Percentiles rank a stretch among this genome's conserved stretches.
These are phyloP conservation scores for Taenioides sp. DNA, from an alignment of 2,797 vertebrate genomes.

Conservation along the genomic window DNA sequence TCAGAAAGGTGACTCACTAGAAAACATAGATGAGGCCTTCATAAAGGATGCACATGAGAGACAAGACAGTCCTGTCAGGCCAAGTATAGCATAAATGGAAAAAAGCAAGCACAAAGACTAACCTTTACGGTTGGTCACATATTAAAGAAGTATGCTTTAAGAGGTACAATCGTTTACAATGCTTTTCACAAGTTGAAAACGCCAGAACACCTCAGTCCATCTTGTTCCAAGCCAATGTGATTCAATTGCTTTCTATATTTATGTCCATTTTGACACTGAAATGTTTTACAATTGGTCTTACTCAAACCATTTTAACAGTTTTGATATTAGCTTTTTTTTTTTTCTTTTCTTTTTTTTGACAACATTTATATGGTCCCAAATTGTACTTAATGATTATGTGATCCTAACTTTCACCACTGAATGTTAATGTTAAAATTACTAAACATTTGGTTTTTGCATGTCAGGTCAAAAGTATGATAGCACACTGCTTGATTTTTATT, in stretches of 20 bases:
- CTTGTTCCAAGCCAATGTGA: conserved; percentile 37
- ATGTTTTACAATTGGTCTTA: conserved; percentile 4
- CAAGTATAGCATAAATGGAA: background rate
- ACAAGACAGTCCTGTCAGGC: conserved; percentile 53
- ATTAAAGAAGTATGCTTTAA: background rate
- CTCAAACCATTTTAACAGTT: background rate
- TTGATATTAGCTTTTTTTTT: conserved; percentile 20
- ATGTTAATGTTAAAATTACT: conserved; percentile 11
- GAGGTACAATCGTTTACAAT: conserved; percentile 60
- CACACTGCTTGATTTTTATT: background rate
- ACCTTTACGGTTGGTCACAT: background rate
- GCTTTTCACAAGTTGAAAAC: conserved; percentile 28
- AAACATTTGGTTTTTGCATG: background rate
- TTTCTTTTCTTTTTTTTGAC: too few relatives aligned
- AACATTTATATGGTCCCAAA: background rate
- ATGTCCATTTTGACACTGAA: conserved; percentile 20
- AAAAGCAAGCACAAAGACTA: background rate
- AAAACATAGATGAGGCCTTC: conserved; percentile 77
- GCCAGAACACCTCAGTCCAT: conserved; percentile 38
- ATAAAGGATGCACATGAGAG: conserved; percentile 54
- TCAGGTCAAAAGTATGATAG: background rate
- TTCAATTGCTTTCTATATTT: conserved; percentile 29
- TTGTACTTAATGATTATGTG: background rate
- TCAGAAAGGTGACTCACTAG: conserved; percentile 78
- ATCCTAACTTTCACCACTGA: conserved; percentile 8